Evolutionary conservation across 2,888 invertebrate species (phyloP).

Genomic region (Sthenelais limicola): DNA sequence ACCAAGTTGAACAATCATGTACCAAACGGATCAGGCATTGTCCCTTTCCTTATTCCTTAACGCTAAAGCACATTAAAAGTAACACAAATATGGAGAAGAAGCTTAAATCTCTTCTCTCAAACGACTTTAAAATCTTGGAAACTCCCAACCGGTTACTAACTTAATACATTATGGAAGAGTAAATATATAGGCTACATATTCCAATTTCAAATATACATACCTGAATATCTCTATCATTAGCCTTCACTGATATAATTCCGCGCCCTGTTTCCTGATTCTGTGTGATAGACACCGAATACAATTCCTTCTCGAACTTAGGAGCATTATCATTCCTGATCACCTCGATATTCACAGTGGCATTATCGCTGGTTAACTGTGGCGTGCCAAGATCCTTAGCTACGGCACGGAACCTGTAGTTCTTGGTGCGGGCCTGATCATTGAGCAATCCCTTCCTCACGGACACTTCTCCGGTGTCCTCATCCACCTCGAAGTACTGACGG

Average conservation of each 20-base stretch:
- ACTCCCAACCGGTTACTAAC: too few relatives aligned
- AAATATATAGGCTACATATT: too few relatives aligned
- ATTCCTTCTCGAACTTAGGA: constrained; percentile 54
- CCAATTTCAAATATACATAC: constrained; percentile 53
- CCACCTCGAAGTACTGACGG: constrained; percentile 58
- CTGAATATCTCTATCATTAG: constrained; percentile 59
- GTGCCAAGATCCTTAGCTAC: constrained; percentile 48
- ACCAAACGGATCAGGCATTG: neutral
- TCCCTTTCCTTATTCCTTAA: too few relatives aligned
- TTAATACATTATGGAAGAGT: too few relatives aligned
- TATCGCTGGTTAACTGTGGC: constrained; percentile 44
- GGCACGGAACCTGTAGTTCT: constrained; percentile 53
- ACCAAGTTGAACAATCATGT: neutral
- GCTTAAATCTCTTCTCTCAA: too few relatives aligned
- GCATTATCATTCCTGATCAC: constrained; percentile 60
- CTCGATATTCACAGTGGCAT: constrained; percentile 56
- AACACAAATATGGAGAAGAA: too few relatives aligned
- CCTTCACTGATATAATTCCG: constrained; percentile 55
- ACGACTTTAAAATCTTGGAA: too few relatives aligned
- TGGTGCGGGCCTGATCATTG: constrained; percentile 49
- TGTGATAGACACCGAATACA: constrained; percentile 43
- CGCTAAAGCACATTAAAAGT: too few relatives aligned
- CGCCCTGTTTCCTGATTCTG: constrained; percentile 56
- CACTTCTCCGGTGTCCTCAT: constrained; percentile 56
- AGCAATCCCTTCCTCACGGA: constrained; percentile 53